Conservation (phyloP, 1,140 invertebrate genomes). For the Thrips palmi region DNA sequence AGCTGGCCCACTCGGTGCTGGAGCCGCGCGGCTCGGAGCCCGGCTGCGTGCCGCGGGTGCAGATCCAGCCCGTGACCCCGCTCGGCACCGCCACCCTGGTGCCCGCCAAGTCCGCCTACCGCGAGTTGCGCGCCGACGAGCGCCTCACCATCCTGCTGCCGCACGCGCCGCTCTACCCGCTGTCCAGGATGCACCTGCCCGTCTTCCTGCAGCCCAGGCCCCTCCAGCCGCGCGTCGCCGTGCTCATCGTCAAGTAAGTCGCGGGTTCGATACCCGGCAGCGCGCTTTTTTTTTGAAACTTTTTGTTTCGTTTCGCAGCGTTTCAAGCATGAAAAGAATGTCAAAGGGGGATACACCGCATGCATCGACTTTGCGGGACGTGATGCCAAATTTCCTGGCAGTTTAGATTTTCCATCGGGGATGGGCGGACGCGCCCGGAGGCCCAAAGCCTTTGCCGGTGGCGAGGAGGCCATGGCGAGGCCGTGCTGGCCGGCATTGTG, state of each 20-base stretch:
- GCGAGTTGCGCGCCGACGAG: slow-evolving; percentile 61
- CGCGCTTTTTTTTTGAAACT: neutral
- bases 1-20: slow-evolving; percentile 65
- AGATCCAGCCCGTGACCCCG: slow-evolving; percentile 56
- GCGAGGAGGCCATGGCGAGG: too few species aligned
- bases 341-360: too few species aligned
- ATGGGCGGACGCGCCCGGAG: too few species aligned
- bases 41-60: slow-evolving; percentile 39
- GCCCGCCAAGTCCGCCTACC: slow-evolving; percentile 56
- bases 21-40: slow-evolving; percentile 43
- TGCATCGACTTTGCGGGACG: too few species aligned
- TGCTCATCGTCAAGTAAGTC: slow-evolving; percentile 64
- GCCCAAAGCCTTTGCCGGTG: too few species aligned
- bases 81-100: slow-evolving; percentile 50
- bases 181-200: slow-evolving; percentile 70
- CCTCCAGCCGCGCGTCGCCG: slow-evolving; percentile 35
- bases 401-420: slow-evolving; percentile 20
- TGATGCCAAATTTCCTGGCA: too few species aligned
- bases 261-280: too few species aligned
- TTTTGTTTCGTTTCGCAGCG: neutral
- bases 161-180: slow-evolving; percentile 65
- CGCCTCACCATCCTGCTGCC: slow-evolving; percentile 69
- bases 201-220: slow-evolving; percentile 55
- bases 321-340: neutral
- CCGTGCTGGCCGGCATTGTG: too few species aligned